A percentile compares a stretch with the other conserved stretches of the same genome.
phyloP scores from a whole-genome alignment of 2,888 invertebrate species.

The Ochropleura plecta region DNA sequence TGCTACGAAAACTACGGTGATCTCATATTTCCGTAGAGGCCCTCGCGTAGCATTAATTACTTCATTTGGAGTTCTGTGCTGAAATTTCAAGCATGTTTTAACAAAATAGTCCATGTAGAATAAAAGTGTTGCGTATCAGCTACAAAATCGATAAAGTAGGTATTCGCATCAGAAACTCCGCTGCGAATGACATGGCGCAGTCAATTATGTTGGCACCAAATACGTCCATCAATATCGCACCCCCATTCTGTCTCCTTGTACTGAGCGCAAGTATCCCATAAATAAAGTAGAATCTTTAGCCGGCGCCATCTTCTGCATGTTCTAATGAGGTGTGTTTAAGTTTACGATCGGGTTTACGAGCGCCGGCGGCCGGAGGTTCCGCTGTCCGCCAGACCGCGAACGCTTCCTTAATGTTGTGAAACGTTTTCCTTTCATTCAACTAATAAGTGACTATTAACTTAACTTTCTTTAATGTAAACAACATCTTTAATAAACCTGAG shows the following conservation, averaged over 20 bases:
- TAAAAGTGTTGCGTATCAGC: constrained; percentile 3
- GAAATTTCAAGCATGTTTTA: not conserved
- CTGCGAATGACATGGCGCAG: constrained; percentile 55
- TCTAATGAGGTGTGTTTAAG: constrained; percentile 77
- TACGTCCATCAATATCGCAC: constrained; percentile 50
- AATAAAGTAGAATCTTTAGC: constrained; percentile 68
- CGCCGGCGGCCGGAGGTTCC: constrained; percentile 63
- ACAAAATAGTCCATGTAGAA: not conserved
- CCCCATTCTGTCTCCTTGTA: constrained; percentile 42
- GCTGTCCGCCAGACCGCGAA: constrained; percentile 66
- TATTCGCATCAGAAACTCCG: constrained; percentile 31
- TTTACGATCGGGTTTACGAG: constrained; percentile 80
- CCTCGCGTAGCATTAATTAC: constrained; percentile 7
- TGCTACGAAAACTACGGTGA: not conserved
- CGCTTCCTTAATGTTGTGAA: constrained; percentile 67
- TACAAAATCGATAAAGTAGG: constrained; percentile 18
- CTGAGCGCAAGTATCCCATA: constrained; percentile 61
- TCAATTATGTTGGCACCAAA: constrained; percentile 64
- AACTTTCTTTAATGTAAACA: constrained; percentile 52
- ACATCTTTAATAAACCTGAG: constrained; percentile 33
- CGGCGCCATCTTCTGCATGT: constrained; percentile 76
- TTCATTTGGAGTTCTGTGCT: not conserved
- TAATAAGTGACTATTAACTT: constrained; percentile 53
- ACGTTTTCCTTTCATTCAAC: constrained; percentile 58
- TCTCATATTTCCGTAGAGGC: not conserved